Evolutionary conservation across 2,113 vertebrate genomes (phyloP), one percentile per base, ranked within the genome.

Genomic region (Hiodon tergisus): DNA sequence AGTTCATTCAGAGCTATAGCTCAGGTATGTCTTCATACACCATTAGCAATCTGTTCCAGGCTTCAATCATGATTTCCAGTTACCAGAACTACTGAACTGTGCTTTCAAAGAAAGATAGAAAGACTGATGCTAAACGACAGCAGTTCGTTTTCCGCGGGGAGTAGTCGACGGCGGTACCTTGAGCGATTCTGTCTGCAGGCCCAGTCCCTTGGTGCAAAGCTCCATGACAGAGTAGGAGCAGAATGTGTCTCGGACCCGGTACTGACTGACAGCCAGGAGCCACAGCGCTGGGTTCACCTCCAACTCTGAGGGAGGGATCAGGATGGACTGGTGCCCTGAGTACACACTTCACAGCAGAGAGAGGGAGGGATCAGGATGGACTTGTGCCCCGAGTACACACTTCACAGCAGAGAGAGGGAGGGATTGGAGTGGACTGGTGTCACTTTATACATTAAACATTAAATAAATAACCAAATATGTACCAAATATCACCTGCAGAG

Each of bases 151-250:
- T 31, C 31, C 31, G 31, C 31, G 31, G 31, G 31, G 31, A 31
- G 31, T 31, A 0, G 31, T 31, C 31, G 31, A 1, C 2, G 0
- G n/a, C 73, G 87, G 91, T 86, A 98, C 96, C 96, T 98, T 98
- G 77, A 98, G 92, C 0, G 96, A 96, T 78, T 99, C 97, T 0
- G 97, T 99, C 87, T 99, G 97, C 0, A 97, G 94, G 75, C 97
- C 97, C 0, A 99, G 94, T 4, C 97, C 97, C 88, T 98, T 98
- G 86, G 96, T 99, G 85, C 97, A 99, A 14, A 98, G 96, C 87
- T 99, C 97, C 97, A 99, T 99, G 85, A 98, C 97, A 0, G 96
- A 98, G 86, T 98, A 98, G 76, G 97, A 99, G 76, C 97, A 99
- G 87, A 99, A 99, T 4, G 96, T 98, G 88, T 98, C 97, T 77